phyloP scores from a whole-genome alignment of 2,888 invertebrate genomes.

The Toxonevra muliebris region DNA sequence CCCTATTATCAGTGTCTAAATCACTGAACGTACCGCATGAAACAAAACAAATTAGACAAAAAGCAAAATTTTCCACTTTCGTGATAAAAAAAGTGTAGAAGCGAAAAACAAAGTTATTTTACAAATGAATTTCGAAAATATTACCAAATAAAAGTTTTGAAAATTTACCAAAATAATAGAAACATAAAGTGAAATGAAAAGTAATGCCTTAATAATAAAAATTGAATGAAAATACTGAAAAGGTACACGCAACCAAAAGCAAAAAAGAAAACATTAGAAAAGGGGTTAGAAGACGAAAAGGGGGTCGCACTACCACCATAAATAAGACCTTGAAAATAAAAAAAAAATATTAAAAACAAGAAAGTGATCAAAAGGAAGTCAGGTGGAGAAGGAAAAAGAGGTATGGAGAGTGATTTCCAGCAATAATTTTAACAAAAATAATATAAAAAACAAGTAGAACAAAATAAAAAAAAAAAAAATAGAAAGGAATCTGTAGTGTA shows the following conservation, averaged over 20 bases:
- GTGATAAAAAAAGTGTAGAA: slow-evolving; percentile 25
- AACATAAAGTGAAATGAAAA: neutral
- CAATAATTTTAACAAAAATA: slow-evolving; percentile 25
- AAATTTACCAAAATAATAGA: neutral
- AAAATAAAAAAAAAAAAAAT: slow-evolving; percentile 22
- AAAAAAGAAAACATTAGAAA: slow-evolving; percentile 18
- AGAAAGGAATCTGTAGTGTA: slow-evolving; percentile 2
- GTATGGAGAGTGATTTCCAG: slow-evolving; percentile 39
- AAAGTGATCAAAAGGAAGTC: slow-evolving; percentile 20
- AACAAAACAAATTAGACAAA: slow-evolving; percentile 30
- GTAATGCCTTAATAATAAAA: neutral
- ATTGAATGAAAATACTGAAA: slow-evolving; percentile 17
- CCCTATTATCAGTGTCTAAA: neutral
- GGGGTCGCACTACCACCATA: slow-evolving; percentile 28
- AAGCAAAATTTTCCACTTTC: slow-evolving; percentile 30
- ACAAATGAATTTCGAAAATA: too few species aligned
- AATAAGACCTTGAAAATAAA: slow-evolving; percentile 46
- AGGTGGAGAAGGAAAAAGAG: slow-evolving; percentile 23
- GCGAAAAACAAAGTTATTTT: slow-evolving; percentile 2
- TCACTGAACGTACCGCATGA: slow-evolving; percentile 16
- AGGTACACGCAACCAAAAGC: slow-evolving; percentile 40
- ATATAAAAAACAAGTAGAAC: slow-evolving; percentile 20
- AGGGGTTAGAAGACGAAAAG: slow-evolving; percentile 19
- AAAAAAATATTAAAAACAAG: slow-evolving; percentile 3
- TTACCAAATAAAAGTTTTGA: neutral